Evolutionary conservation across 2,888 invertebrate genomes (phyloP), one percentile per base, ranked within the genome.

Genomic region (Sclerodermus sp.): DNA sequence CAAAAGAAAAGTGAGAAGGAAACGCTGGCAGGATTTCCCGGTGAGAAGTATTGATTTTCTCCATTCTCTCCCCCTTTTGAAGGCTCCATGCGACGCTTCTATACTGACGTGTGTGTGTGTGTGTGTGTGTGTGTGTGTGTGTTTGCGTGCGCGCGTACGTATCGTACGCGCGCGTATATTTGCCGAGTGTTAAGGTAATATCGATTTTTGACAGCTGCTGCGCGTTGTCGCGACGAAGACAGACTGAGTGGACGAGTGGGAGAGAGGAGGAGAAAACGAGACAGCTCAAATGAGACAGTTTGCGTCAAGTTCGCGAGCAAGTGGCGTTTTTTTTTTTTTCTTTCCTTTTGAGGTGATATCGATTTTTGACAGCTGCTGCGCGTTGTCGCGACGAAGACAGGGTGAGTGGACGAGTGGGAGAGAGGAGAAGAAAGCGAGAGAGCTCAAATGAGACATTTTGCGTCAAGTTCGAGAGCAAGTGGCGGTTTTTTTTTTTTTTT

Each of bases 141-240:
- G n/a, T n/a, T n/a, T n/a, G n/a, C n/a, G n/a, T n/a, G n/a, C n/a
- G n/a, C n/a, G n/a, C n/a, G n/a, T n/a, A n/a, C n/a, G n/a, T n/a
- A n/a, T n/a, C n/a, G n/a, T n/a, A n/a, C n/a, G n/a, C n/a, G n/a
- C n/a, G n/a, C n/a, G n/a, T n/a, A n/a, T n/a, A n/a, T n/a, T n/a
- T n/a, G n/a, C n/a, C n/a, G n/a, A n/a, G n/a, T n/a, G n/a, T 32
- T 57, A 55, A 64, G 64, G 64, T 58, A 66, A 67, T 72, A 76
- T 76, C 76, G 76, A 76, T 76, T 76, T 76, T 74, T 72, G 74
- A 76, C 76, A 76, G 76, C 76, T 76, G 76, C 74, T 71, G 49
- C 58, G 46, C 23, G 39, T 16, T n/a, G n/a, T n/a, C 31, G 38
- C 45, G 38, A 23, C 13, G 43, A 44, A 41, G 49, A n/a, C n/a